A percentile compares a stretch with the other conserved stretches of the same genome.
These are phyloP conservation scores for Eriocheir sinensis DNA, from an alignment of 1,140 invertebrate genomes.

Conservation along the genomic window DNA sequence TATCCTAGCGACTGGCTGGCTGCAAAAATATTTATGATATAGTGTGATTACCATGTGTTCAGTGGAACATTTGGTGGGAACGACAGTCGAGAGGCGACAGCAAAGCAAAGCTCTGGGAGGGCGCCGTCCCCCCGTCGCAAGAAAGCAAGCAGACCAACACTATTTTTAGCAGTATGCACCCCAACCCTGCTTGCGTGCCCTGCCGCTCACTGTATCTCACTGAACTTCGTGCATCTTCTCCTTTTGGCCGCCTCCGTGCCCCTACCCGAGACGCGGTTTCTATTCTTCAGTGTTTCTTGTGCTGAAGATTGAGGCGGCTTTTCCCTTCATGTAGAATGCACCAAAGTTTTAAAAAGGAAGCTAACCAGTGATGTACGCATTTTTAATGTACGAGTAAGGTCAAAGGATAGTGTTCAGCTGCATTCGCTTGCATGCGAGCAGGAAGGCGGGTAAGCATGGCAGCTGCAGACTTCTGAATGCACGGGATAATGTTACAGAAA, in stretches of 20 bases:
- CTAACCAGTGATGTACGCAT: not conserved
- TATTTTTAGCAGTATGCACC: conserved; percentile 75
- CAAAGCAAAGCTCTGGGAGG: conserved; percentile 19
- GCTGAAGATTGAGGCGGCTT: not conserved
- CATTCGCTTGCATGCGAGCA: conserved; percentile 68
- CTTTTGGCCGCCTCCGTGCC: not conserved
- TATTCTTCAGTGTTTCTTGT: not conserved
- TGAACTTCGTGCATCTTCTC: conserved; percentile 51
- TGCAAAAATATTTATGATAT: not conserved
- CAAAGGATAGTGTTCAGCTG: conserved; percentile 55
- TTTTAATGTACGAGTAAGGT: not conserved
- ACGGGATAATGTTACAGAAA: conserved; percentile 58
- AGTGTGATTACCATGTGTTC: conserved; percentile 5
- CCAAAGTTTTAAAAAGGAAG: not conserved
- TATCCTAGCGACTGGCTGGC: not conserved
- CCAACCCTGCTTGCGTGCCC: conserved; percentile 68
- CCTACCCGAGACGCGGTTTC: not conserved
- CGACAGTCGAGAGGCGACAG: conserved; percentile 23
- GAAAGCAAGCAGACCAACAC: conserved; percentile 71
- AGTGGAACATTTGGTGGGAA: not conserved
- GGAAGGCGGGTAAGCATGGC: conserved; percentile 59
- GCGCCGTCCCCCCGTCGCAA: conserved; percentile 54
- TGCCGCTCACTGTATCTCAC: conserved; percentile 46
- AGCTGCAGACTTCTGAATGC: conserved; percentile 59
- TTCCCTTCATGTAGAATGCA: not conserved